These are phyloP conservation scores for Octodonta nipae DNA, from an alignment of 2,888 invertebrate species.

Conservation along the genomic window DNA sequence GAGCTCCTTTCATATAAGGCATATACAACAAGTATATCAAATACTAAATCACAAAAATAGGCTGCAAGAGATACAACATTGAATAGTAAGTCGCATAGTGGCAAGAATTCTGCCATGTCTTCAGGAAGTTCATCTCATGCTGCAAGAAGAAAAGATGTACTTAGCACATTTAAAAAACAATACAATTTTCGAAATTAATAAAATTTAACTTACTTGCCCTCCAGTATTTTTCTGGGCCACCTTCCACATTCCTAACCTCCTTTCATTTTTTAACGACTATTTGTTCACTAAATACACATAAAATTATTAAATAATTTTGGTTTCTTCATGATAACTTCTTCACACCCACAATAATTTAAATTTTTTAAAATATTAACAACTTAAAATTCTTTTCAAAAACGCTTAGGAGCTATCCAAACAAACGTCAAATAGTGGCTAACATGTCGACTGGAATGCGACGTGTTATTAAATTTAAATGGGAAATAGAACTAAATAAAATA, in stretches of 20 bases:
- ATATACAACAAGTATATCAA: slow-evolving; percentile 75
- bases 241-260: slow-evolving; percentile 36
- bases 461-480: no score
- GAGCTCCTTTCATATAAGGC: slow-evolving; percentile 59
- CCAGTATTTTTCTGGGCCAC: slow-evolving; percentile 30
- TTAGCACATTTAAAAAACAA: slow-evolving; percentile 2
- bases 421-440: no score
- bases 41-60: slow-evolving; percentile 82
- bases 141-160: slow-evolving; percentile 16
- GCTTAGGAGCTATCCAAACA: no score
- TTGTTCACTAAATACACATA: no score
- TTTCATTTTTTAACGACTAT: slow-evolving; percentile 29
- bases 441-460: no score
- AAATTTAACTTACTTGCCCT: slow-evolving; percentile 26
- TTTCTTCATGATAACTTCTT: no score
- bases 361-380: no score
- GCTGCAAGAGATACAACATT: slow-evolving; percentile 81
- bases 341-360: no score
- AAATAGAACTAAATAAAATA: no score
- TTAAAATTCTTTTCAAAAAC: no score
- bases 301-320: no score
- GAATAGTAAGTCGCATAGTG: slow-evolving; percentile 80
- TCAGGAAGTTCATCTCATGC: slow-evolving; percentile 29
- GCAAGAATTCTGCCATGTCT: slow-evolving; percentile 69
- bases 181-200: slow-evolving; percentile 4